These are phyloP conservation scores for Eupithecia pulchellata DNA, from an alignment of 2,888 invertebrate genomes.

Conservation along the genomic window DNA sequence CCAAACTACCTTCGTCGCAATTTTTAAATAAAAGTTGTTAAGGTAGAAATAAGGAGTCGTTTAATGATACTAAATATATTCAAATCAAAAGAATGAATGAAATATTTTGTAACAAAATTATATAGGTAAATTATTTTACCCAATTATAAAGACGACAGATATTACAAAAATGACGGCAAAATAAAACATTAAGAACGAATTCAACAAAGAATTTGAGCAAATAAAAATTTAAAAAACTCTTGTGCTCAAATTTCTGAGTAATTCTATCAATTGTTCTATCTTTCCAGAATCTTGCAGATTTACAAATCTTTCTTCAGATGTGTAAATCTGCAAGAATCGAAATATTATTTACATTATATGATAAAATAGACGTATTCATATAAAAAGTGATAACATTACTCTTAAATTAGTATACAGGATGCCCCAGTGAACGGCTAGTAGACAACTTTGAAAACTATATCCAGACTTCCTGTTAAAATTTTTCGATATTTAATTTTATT, in stretches of 20 bases:
- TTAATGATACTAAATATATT: neutral
- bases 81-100: slow-evolving; percentile 4
- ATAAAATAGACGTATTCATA: slow-evolving; percentile 34
- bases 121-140: slow-evolving; percentile 7
- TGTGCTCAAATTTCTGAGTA: slow-evolving; percentile 10
- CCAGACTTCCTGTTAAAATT: neutral
- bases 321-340: slow-evolving; percentile 18
- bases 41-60: slow-evolving; percentile 21
- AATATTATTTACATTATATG: slow-evolving; percentile 29
- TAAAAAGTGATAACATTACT: slow-evolving; percentile 44
- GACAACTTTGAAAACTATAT: neutral
- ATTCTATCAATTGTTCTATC: slow-evolving; percentile 18
- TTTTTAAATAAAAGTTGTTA: slow-evolving; percentile 35
- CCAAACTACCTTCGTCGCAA: slow-evolving; percentile 30
- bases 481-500: neutral
- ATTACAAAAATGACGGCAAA: neutral
- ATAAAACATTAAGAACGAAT: slow-evolving; percentile 5
- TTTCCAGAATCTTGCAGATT: too few relatives aligned
- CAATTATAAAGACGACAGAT: slow-evolving; percentile 3
- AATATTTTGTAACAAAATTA: slow-evolving; percentile 7
- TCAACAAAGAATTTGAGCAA: slow-evolving; percentile 8
- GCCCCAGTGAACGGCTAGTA: slow-evolving; percentile 12
- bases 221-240: slow-evolving; percentile 13
- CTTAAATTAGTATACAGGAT: slow-evolving; percentile 38
- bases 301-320: too few relatives aligned